phyloP scores from a whole-genome alignment of 1,140 invertebrate species.

The Leptinotarsa texana region DNA sequence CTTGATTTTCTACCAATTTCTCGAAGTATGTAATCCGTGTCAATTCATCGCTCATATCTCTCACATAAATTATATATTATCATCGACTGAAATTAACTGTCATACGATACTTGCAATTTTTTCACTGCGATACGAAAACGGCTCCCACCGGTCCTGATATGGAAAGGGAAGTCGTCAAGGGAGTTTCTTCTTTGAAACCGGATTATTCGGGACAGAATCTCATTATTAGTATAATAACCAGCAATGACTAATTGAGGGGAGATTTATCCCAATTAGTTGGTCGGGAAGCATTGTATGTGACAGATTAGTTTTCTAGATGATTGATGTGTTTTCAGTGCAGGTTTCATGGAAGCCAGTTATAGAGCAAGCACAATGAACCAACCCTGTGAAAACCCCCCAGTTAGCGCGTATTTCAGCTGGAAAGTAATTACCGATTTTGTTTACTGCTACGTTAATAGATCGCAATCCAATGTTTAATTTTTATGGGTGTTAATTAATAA shows the following conservation, averaged over 20 bases:
- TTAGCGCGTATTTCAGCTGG: too few relatives aligned
- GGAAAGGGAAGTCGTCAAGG: slow-evolving; percentile 17
- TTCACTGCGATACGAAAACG: too few relatives aligned
- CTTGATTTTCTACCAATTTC: too few relatives aligned
- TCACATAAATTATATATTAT: too few relatives aligned
- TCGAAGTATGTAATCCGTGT: too few relatives aligned
- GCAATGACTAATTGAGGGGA: slow-evolving; percentile 25
- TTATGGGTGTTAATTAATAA: too few relatives aligned
- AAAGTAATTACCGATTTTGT: too few relatives aligned
- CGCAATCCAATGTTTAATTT: too few relatives aligned
- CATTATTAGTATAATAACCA: slow-evolving; percentile 23
- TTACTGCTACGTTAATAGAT: too few relatives aligned
- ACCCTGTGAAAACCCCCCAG: background rate
- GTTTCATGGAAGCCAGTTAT: slow-evolving; percentile 1
- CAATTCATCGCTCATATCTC: too few relatives aligned
- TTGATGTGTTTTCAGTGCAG: slow-evolving; percentile 11
- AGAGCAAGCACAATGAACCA: background rate
- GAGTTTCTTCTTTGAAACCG: slow-evolving; percentile 19
- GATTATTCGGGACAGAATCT: slow-evolving; percentile 23
- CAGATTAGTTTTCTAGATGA: slow-evolving; percentile 21
- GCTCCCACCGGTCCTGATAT: background rate
- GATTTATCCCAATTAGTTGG: slow-evolving; percentile 23
- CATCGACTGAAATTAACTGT: too few relatives aligned
- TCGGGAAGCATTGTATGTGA: slow-evolving; percentile 18
- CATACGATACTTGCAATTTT: too few relatives aligned